phyloP scores from a whole-genome alignment of 2,797 vertebrate genomes.

The Knipowitschia caucasica region DNA sequence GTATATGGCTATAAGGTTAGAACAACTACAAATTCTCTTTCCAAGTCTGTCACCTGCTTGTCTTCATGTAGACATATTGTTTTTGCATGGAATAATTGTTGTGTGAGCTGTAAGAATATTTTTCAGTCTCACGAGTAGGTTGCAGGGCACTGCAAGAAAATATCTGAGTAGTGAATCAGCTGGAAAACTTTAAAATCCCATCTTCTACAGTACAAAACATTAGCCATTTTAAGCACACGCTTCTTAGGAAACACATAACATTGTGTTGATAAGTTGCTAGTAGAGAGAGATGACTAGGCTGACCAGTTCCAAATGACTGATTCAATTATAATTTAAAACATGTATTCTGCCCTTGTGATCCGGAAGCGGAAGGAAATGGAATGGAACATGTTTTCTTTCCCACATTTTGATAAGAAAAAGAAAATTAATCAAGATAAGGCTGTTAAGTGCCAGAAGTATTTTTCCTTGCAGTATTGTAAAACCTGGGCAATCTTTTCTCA shows the following conservation, averaged over 20 bases:
- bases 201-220: slow-evolving; percentile 31
- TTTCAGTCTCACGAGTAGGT: no score
- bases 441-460: slow-evolving; percentile 22
- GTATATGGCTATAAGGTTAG: no score
- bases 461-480: slow-evolving; percentile 31
- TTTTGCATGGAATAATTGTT: no score
- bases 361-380: no score
- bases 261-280: slow-evolving; percentile 9
- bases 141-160: no score
- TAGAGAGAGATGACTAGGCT: slow-evolving; percentile 11
- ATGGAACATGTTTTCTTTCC: not conserved
- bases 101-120: no score
- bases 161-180: no score
- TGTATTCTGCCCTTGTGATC: slow-evolving; percentile 5
- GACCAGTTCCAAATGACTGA: slow-evolving; percentile 27
- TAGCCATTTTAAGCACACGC: slow-evolving; percentile 13
- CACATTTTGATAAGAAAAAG: slow-evolving; percentile 3
- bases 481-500: slow-evolving; percentile 36
- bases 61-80: no score
- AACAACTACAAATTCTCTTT: not conserved
- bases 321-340: no score
- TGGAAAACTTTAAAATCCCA: slow-evolving; percentile 10
- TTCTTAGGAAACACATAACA: slow-evolving; percentile 3
- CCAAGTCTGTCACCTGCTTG: no score
- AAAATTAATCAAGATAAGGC: slow-evolving; percentile 5